Evolutionary conservation across 2,797 vertebrate species (phyloP), one percentile per base, ranked within the genome.

Genomic region (Helarctos malayanus): DNA sequence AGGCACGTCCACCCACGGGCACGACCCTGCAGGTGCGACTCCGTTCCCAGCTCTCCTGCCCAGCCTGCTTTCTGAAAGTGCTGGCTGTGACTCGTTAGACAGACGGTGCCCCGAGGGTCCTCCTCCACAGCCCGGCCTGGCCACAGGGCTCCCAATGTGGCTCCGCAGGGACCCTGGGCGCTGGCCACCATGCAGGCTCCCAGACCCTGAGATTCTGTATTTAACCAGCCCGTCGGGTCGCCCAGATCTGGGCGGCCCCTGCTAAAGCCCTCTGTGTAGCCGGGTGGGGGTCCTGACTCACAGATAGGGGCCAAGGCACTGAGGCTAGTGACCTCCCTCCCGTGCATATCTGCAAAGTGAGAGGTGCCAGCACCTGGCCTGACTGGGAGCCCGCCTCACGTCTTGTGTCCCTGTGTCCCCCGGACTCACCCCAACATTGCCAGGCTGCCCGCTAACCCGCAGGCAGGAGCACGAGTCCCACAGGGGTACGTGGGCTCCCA

Each of bases 1-100:
- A 1, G 19, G 13, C 35, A 8, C 0, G 5, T 8, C 35, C 3
- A 1, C 21, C 8, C 59, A 16, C 0, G 2, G 59, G 27, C 35
- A 9, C 11, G 29, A 21, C 15, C 35, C 27, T 7, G 19, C 27
- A 45, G 69, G 14, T 15, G 0, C 13, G 1, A 3, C 65, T 19
- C 59, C 4, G 47, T 32, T 4, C 45, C 69, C 35, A 0, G 1
- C 56, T 45, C 61, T 38, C 41, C 54, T 4, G 4, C 7, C 38
- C 56, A 14, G 45, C 7, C 45, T 3, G 4, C 71, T 25, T 13
- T 38, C 1, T 8, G 52, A 25, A 19, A 71, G 79, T 5, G 32
- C 68, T 49, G 68, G 23, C 14, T 4, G 56, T 47, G 73, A 27
- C 15, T 5, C 0, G 3, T 38, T 14, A 2, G 47, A 12, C 90